Conservation (phyloP, 2,797 vertebrate species). For the Sebastes itinus region DNA sequence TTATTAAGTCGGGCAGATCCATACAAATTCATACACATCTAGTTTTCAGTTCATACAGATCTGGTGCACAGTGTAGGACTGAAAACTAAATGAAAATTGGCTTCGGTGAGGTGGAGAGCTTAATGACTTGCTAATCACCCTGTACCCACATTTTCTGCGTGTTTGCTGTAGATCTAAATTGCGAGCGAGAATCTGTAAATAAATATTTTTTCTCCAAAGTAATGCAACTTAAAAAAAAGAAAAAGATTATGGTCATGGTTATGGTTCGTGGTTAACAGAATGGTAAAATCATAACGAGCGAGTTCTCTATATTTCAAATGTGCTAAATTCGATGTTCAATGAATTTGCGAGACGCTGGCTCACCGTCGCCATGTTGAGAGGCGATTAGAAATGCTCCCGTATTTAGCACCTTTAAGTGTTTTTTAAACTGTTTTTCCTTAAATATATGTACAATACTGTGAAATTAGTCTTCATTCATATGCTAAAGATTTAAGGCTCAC, state of each 20-base stretch:
- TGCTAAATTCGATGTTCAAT: too few species aligned
- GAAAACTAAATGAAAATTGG: background rate
- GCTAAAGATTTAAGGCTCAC: conserved; percentile 1
- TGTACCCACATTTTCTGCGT: background rate
- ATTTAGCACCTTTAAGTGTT: background rate
- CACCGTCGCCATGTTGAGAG: too few species aligned
- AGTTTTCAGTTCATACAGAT: background rate
- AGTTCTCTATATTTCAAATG: background rate
- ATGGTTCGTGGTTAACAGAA: background rate
- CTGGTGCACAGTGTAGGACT: background rate
- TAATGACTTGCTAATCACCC: background rate
- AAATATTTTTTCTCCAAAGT: background rate
- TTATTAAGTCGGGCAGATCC: conserved; percentile 13
- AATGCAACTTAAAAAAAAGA: background rate
- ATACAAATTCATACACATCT: conserved; percentile 8
- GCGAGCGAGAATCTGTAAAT: background rate
- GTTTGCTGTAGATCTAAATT: background rate
- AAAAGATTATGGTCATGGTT: background rate
- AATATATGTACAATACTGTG: background rate
- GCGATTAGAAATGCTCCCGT: too few species aligned
- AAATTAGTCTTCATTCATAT: background rate
- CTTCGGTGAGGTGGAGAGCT: background rate
- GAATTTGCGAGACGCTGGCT: too few species aligned
- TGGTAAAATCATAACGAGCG: background rate
- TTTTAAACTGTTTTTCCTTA: background rate